A percentile compares a stretch with the other conserved stretches of the same genome.
phyloP scores from a whole-genome alignment of 2,888 invertebrate genomes.

The Nomada fabriciana region DNA sequence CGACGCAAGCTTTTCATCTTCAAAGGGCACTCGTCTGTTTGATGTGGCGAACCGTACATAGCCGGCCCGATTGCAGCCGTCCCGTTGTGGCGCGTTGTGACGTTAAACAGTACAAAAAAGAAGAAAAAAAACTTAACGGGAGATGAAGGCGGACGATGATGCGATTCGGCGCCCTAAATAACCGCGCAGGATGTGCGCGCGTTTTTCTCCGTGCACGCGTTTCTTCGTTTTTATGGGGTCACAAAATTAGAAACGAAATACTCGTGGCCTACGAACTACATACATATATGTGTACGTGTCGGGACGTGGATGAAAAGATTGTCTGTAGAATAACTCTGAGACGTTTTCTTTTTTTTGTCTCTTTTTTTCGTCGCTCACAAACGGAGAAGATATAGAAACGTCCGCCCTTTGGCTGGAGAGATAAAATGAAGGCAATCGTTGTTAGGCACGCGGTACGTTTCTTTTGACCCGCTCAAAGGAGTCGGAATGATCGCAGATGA shows the following conservation, averaged over 20 bases:
- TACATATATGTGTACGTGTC: not conserved
- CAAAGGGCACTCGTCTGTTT: slow-evolving; percentile 77
- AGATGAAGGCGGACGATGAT: slow-evolving; percentile 44
- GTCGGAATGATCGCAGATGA: not conserved
- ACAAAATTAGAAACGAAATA: slow-evolving; percentile 45
- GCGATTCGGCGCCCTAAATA: slow-evolving; percentile 52
- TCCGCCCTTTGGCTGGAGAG: not conserved
- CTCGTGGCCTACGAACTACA: slow-evolving; percentile 1
- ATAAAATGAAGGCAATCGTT: slow-evolving; percentile 3
- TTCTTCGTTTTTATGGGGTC: slow-evolving; percentile 39
- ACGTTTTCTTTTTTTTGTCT: not conserved
- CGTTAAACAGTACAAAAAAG: slow-evolving; percentile 54
- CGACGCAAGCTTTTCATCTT: slow-evolving; percentile 77
- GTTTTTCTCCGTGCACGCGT: slow-evolving; percentile 21
- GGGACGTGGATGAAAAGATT: slow-evolving; percentile 20
- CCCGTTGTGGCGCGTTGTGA: slow-evolving; percentile 44
- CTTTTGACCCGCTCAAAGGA: not conserved
- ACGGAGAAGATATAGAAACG: slow-evolving; percentile 8
- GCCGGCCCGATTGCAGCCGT: slow-evolving; percentile 60
- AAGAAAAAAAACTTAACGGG: slow-evolving; percentile 32
- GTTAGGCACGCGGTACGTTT: not conserved
- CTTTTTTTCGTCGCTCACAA: slow-evolving; percentile 7
- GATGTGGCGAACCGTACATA: slow-evolving; percentile 74
- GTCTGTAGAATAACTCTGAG: slow-evolving; percentile 18
- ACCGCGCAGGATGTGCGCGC: slow-evolving; percentile 29